Evolutionary conservation across 2,797 vertebrate species (phyloP), one percentile per base, ranked within the genome.

Genomic region (Platyrinchus mystaceus): DNA sequence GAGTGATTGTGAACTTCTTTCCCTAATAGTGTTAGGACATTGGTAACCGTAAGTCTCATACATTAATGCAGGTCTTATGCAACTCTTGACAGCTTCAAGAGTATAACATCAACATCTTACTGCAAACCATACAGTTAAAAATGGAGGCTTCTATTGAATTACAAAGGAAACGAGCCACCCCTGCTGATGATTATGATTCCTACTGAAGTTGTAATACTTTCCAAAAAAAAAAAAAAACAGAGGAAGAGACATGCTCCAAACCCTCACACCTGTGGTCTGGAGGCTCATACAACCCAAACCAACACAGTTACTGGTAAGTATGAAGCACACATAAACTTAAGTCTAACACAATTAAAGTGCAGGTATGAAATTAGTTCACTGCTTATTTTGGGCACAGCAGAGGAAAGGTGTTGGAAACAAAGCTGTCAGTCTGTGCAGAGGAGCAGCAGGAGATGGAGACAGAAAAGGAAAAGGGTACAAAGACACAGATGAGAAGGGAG

Each of bases 351-450:
- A 34, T 21, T 26, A 9, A 81, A 73, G 47, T 27, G 58, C 63
- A 76, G 36, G 3, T 74, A 13, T 85, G 74, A 66, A 92, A 87
- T 60, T 75, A 78, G 80, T 86, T 68, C 86, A 88, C 2, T 17
- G 80, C 80, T 92, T 93, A 75, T 92, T 94, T 73, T 73, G 75
- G 81, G 74, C n/a, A 66, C 46, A 86, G 86, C 53, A 88, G 67
- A 78, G 50, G 69, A 76, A 88, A 91, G 32, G 67, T 34, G 49
- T 14, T 16, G n/a, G 80, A 85, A 83, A 59, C 2, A 16, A 70
- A 91, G 49, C 63, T 69, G 50, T 21, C 66, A 47, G 80, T 14
- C 53, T 43, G 34, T n/a, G 67, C 63, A 79, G 59, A 66, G 43
- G 26, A 84, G 43, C 19, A 17, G 47, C 7, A 77, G 36, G 46